phyloP scores from a whole-genome alignment of 1,140 invertebrate species.

The Trachymyrmex cornetzi region DNA sequence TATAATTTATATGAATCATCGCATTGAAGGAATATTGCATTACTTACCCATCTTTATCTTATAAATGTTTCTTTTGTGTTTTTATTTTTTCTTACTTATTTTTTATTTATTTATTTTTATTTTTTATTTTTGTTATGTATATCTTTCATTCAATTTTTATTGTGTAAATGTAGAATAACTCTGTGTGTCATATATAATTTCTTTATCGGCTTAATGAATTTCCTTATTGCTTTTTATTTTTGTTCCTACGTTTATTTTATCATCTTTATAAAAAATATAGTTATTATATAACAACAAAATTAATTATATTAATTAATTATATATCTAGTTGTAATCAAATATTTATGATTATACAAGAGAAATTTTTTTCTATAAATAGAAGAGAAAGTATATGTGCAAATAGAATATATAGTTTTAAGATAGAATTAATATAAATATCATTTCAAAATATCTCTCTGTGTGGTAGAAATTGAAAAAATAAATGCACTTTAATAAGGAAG shows the following conservation, averaged over 20 bases:
- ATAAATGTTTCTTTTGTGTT: neutral
- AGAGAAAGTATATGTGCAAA: neutral
- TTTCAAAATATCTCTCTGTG: neutral
- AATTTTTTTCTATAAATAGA: neutral
- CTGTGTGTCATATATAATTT: neutral
- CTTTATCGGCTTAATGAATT: neutral
- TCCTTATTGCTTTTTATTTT: neutral
- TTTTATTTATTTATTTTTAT: constrained; percentile 3
- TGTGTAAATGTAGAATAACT: neutral
- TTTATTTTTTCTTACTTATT: neutral
- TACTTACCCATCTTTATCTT: constrained; percentile 42
- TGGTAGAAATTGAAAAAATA: neutral
- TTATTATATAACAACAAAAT: neutral
- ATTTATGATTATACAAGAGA: neutral
- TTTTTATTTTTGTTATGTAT: neutral
- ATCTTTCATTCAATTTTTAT: neutral
- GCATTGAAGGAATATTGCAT: neutral
- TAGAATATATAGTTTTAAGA: neutral
- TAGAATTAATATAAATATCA: neutral
- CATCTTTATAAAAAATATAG: neutral
- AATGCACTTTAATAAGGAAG: neutral
- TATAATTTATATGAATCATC: neutral
- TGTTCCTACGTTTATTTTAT: neutral
- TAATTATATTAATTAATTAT: too few species aligned
- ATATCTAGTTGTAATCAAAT: neutral